A percentile compares a stretch with the other conserved stretches of the same genome.
These are phyloP conservation scores for Caenorhabditis elegans DNA, from an alignment of 1,140 invertebrate species.

Conservation along the genomic window WBcel235 BX284602.5:11571501-11572000, in stretches of 20 bases:
- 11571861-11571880: neutral
- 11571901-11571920: constrained; percentile 16
- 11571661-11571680: constrained; percentile 21
- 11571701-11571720: neutral
- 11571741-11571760: neutral
- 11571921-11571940: neutral
- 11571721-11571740: neutral
- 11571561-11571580: neutral
- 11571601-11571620: neutral
- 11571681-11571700: constrained; percentile 13
- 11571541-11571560: too few relatives aligned
- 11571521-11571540: too few relatives aligned
- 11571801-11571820: constrained; percentile 21
- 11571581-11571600: constrained; percentile 7
- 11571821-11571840: neutral
- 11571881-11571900: too few relatives aligned
- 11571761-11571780: too few relatives aligned
- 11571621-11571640: constrained; percentile 23
- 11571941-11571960: constrained; percentile 28
- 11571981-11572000: constrained; percentile 12
- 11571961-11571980: constrained; percentile 25
- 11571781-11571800: neutral
- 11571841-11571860: neutral
- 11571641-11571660: constrained; percentile 20
- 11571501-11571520: too few relatives aligned